These are phyloP conservation scores for Astreopora myriophthalma DNA, from an alignment of 64 coral and sea anemone species.

Conservation along the genomic window DNA sequence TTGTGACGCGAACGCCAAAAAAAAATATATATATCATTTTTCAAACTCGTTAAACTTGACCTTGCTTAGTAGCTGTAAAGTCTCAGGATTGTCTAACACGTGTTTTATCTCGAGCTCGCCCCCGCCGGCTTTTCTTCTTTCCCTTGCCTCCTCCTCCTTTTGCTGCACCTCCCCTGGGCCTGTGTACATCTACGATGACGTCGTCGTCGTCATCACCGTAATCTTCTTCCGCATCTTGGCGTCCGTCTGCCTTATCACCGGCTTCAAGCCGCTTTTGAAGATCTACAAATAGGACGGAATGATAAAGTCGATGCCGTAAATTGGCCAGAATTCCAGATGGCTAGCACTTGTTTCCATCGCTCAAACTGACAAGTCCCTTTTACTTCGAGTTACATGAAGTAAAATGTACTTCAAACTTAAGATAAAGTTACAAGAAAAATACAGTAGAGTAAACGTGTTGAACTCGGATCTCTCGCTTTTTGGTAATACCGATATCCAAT, in stretches of 20 bases:
- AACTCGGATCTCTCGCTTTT: no score
- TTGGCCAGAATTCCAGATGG: no score
- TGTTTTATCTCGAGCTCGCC: slow-evolving; percentile 1
- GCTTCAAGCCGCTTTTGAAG: background rate
- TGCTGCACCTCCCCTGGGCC: background rate
- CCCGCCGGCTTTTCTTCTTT: slow-evolving; percentile 23
- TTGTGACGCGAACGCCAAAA: no score
- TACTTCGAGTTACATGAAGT: no score
- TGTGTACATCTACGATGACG: slow-evolving; percentile 3
- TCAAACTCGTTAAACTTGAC: background rate
- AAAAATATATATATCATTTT: no score
- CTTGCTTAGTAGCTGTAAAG: background rate
- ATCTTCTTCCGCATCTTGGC: background rate
- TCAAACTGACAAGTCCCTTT: no score
- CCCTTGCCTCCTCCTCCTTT: slow-evolving; percentile 18
- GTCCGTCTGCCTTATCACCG: background rate
- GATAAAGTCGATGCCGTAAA: background rate
- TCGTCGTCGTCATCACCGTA: background rate
- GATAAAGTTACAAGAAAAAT: no score
- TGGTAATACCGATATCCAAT: no score
- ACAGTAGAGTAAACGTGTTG: no score
- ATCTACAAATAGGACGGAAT: background rate
- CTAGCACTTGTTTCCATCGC: no score
- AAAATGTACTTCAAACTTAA: no score
- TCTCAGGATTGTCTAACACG: slow-evolving; percentile 10